Base-by-base conservation (phyloP, 2,797 vertebrate species). In the Trichosurus vulpecula region DNA sequence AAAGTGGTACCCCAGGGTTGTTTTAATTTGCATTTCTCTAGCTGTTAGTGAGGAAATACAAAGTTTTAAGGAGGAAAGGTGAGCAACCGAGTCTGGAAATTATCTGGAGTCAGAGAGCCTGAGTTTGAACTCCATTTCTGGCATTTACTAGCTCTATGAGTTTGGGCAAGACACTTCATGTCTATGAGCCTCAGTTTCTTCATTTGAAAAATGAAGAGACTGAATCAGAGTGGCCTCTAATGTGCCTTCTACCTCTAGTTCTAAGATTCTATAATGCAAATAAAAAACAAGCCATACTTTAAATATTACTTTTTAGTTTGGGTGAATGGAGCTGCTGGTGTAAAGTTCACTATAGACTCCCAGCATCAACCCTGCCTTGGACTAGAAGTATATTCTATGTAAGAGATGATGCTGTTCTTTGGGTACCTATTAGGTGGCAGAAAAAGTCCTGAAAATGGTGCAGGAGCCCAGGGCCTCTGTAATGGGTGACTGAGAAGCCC, bases 391-490 rank as follows among this genome's bases (percentile, higher is more conserved):
- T 3, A 19, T 92, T 6, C 54, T 94, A 74, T 0, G 13, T 27
- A 51, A 41, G 14, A 56, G 0, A 6, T 1, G 81, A n/a, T 41
- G 8, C 41, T 81, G 47, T 58, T n/a, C n/a, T 13, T 8, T 52
- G 91, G 14, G 66, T 9, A 4, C 31, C 54, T 30, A 90, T 90
- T 6, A 97, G 97, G 91, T 93, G 94, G 92, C 94, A 94, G 95
- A 91, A 97, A 81, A 96, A 41, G n/a, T 30, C 58, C 90, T 41
- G 90, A 93, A 58, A 92, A 95, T 57, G 51, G 66, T 4, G 35
- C 9, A 8, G 10, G 1, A 89, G 27, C 35, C 31, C 14, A n/a
- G 0, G 12, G 6, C 14, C 2, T 1, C 30, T 31, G 5, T 19
- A 29, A 91, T 9, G 2, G 52, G 52, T 41, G 0, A 25, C 31